Conservation (phyloP, 64 coral and sea anemone genomes). For the Actinia equina region DNA sequence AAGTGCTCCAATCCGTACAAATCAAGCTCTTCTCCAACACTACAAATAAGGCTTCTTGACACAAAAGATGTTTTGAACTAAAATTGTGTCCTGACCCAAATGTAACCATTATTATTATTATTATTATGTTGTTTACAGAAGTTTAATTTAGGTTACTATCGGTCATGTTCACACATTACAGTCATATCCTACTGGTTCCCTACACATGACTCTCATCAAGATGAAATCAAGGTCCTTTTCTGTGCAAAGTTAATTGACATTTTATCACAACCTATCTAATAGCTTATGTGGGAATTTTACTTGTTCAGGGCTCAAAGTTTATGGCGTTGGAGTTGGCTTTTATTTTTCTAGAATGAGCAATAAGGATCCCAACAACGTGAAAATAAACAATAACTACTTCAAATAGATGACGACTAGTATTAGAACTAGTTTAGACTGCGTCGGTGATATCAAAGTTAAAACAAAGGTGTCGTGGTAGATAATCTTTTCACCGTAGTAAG, state of each 20-base stretch:
- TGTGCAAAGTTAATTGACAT: background rate
- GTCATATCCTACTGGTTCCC: background rate
- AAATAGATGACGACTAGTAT: too few species aligned
- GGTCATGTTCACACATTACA: background rate
- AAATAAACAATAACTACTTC: background rate
- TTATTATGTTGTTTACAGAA: slow-evolving; percentile 5
- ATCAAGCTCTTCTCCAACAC: too few species aligned
- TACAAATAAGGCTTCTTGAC: background rate
- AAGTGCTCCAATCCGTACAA: too few species aligned
- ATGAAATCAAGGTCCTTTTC: background rate
- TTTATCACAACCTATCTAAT: background rate
- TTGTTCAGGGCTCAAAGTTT: background rate
- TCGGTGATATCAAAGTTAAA: too few species aligned
- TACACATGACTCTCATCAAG: background rate
- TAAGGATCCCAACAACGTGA: background rate
- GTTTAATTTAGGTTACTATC: background rate
- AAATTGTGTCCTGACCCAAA: background rate
- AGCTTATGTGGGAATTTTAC: background rate
- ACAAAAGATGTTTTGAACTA: background rate
- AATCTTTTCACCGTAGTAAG: too few species aligned
- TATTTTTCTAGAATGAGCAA: background rate
- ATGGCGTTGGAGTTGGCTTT: too few species aligned
- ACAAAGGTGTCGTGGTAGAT: too few species aligned
- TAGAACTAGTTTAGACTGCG: too few species aligned
- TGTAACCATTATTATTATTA: too few species aligned